Conservation (phyloP, 1,140 invertebrate genomes). For the Dendrolimus kikuchii region DNA sequence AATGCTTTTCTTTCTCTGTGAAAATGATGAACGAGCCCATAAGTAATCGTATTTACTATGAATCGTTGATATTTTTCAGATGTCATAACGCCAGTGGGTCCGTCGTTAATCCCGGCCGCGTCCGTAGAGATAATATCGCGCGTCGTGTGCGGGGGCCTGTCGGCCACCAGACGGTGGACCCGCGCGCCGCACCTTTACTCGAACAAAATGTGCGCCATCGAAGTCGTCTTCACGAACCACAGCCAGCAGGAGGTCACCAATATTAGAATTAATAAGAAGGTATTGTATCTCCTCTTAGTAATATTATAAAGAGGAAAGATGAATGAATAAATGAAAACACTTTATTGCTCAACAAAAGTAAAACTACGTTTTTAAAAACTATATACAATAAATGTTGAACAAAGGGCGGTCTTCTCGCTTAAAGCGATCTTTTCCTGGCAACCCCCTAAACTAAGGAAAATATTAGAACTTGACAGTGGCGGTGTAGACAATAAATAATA, state of each 20-base stretch:
- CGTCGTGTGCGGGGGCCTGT: slow-evolving; percentile 83
- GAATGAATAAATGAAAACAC: no score
- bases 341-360: no score
- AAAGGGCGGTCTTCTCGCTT: no score
- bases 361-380: no score
- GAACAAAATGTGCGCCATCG: slow-evolving; percentile 86
- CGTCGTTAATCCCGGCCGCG: slow-evolving; percentile 77
- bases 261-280: slow-evolving; percentile 84
- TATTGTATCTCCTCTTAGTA: slow-evolving; percentile 34
- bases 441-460: no score
- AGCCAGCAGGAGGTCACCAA: slow-evolving; percentile 78
- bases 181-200: slow-evolving; percentile 90
- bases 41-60: not conserved
- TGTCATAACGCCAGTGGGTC: slow-evolving; percentile 71
- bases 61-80: slow-evolving; percentile 11
- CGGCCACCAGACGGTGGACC: slow-evolving; percentile 83
- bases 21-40: no score
- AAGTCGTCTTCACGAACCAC: slow-evolving; percentile 87
- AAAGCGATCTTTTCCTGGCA: no score
- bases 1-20: no score
- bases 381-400: no score
- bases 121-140: slow-evolving; percentile 84
- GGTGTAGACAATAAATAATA: no score
- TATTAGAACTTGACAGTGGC: no score
- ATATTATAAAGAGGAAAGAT: no score